A percentile compares a stretch with the other conserved stretches of the same genome.
phyloP scores from a whole-genome alignment of 2,113 vertebrate species.

The Phylloscopus trochiloides region DNA sequence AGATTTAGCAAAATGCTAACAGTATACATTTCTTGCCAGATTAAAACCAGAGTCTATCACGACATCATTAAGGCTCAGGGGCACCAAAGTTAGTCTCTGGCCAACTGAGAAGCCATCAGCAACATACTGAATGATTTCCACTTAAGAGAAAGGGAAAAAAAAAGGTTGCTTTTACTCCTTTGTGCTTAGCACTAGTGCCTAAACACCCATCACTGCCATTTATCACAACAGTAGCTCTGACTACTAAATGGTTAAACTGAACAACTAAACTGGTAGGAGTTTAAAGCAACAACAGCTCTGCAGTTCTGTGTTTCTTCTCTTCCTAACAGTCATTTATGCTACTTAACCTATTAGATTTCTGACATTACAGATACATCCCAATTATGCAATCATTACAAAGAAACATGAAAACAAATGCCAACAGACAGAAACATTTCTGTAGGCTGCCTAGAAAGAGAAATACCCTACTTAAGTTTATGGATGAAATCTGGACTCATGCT shows the following conservation, averaged over 20 bases:
- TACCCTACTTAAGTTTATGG: constrained; percentile 1
- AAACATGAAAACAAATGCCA: constrained; percentile 13
- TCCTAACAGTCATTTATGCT: neutral
- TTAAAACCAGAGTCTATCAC: neutral
- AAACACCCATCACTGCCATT: neutral
- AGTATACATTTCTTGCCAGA: neutral
- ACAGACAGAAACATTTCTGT: neutral
- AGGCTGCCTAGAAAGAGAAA: constrained; percentile 12
- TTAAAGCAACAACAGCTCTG: neutral
- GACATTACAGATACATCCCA: constrained; percentile 17
- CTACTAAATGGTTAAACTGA: constrained; percentile 13
- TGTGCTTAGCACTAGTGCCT: neutral
- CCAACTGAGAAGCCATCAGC: neutral
- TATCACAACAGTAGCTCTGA: neutral
- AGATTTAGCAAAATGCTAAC: neutral
- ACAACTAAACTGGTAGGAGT: neutral
- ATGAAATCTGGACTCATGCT: neutral
- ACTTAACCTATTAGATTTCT: constrained; percentile 1
- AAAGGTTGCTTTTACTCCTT: neutral
- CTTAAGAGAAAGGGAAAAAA: neutral
- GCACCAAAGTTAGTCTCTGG: neutral
- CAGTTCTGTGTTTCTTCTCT: neutral
- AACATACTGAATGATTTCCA: neutral
- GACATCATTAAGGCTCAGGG: neutral
- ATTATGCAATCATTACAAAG: neutral